Evolutionary conservation across 2,113 vertebrate genomes (phyloP), one percentile per base, ranked within the genome.

Genomic region (Scopus umbretta): DNA sequence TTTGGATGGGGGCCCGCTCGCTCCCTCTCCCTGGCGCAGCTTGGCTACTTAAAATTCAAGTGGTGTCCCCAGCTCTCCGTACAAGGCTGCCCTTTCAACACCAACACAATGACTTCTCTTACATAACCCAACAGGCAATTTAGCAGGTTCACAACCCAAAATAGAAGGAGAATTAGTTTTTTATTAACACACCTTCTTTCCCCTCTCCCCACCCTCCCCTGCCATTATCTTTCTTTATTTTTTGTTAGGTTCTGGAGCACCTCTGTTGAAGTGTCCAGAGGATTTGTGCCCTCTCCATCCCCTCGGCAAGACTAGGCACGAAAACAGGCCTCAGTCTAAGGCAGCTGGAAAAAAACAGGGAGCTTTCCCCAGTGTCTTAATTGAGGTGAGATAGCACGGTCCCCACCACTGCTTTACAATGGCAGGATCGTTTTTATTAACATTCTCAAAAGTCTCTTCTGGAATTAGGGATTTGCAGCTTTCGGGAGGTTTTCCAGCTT

Each of bases 1-100:
- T 95, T 97, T 96, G 97, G 97, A 97, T 36, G 40, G 52, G 71
- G 55, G 75, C 94, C 90, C 42, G 16, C 90, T 91, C 47, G 2
- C 88, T 94, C 90, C 90, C 85, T 81, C 92, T 50, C 21, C 30
- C 36, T 9, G 0, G 27, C 20, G 5, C 67, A 47, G 55, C 78
- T 4, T 3, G 88, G 82, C 95, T 90, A 42, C 86, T 98, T 98
- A 78, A 94, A 78, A 98, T 98, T 95, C 98, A 92, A 6, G 85
- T 1, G 1, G 30, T 74, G 63, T 94, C 79, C 94, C 63, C 50
- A 36, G 94, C 79, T 93, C 75, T 58, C 66, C 6, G 32, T 83
- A 59, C 95, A 83, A 75, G 91, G 89, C 96, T 96, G 97, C 96
- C 96, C 96, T 98, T 96, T 98, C 86, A 96, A 43, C 96, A 85